Percentiles rank a stretch among this genome's conserved stretches.
Conservation (phyloP, 2,888 invertebrate species). For the Lithophane leautieri region DNA sequence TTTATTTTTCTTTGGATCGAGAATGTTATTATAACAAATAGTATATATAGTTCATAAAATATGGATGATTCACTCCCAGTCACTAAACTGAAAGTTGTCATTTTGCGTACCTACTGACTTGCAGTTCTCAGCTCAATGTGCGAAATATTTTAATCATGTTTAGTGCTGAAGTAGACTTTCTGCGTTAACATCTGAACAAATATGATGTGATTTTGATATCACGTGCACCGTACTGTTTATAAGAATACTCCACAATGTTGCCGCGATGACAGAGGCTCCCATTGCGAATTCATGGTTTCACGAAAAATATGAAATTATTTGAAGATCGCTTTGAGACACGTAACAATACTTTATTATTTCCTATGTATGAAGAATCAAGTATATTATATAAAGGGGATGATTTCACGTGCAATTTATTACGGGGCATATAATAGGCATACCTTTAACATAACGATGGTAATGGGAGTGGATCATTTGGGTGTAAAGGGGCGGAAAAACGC, state of each 20-base stretch:
- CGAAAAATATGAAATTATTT: constrained; percentile 32
- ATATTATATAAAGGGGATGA: constrained; percentile 51
- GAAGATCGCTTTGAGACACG: constrained; percentile 31
- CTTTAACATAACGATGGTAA: constrained; percentile 74
- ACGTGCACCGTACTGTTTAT: constrained; percentile 26
- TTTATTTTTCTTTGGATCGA: neutral
- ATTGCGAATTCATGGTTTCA: too few relatives aligned
- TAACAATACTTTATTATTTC: constrained; percentile 49
- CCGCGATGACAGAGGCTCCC: constrained; percentile 27
- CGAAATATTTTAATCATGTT: constrained; percentile 60
- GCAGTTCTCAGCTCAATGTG: constrained; percentile 23
- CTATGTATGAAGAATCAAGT: constrained; percentile 37
- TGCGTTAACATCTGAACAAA: constrained; percentile 53
- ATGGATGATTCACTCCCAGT: constrained; percentile 7
- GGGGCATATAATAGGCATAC: constrained; percentile 66
- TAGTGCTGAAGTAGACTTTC: constrained; percentile 59
- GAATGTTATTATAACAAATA: neutral
- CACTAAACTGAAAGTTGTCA: constrained; percentile 21
- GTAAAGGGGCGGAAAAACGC: constrained; percentile 75
- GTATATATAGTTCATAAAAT: constrained; percentile 10
- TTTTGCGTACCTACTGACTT: constrained; percentile 12
- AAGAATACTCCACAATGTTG: constrained; percentile 27
- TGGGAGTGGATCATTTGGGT: constrained; percentile 77
- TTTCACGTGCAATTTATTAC: constrained; percentile 58
- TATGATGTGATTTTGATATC: constrained; percentile 35